Conservation (phyloP, 2,797 vertebrate species). For the Mionectes olivaceus region DNA sequence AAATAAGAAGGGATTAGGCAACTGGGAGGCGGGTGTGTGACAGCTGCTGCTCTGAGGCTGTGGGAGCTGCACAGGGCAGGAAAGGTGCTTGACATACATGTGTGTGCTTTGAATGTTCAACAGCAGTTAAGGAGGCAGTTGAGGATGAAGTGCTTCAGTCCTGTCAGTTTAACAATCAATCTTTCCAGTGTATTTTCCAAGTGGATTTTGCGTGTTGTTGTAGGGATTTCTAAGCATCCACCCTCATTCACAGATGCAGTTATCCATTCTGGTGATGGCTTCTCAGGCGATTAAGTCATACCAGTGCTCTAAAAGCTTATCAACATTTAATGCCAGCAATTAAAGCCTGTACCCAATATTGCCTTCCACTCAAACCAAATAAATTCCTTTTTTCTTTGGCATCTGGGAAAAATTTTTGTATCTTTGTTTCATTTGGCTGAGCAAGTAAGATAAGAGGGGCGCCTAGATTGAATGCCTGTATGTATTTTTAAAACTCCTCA, state of each 20-base stretch:
- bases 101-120: not conserved
- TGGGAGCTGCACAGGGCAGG: not conserved
- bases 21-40: rapidly evolving
- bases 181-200: not conserved
- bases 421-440: not conserved
- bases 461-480: not conserved
- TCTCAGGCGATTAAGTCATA: not conserved
- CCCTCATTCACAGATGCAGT: not conserved
- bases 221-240: not conserved
- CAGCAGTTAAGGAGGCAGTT: not conserved
- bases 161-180: not conserved
- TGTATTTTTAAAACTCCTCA: not conserved
- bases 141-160: not conserved
- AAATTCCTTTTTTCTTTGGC: not conserved
- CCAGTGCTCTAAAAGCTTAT: not conserved
- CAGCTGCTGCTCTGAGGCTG: not conserved
- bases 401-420: not conserved
- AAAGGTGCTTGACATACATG: rapidly evolving
- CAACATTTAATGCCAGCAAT: not conserved
- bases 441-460: not conserved
- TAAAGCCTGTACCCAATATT: not conserved
- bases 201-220: not conserved
- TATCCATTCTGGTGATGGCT: not conserved
- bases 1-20: not conserved
- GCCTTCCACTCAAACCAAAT: not conserved